These are phyloP conservation scores for Nematostella vectensis DNA, from an alignment of 92 coral and sea anemone genomes.

Conservation along the genomic window DNA sequence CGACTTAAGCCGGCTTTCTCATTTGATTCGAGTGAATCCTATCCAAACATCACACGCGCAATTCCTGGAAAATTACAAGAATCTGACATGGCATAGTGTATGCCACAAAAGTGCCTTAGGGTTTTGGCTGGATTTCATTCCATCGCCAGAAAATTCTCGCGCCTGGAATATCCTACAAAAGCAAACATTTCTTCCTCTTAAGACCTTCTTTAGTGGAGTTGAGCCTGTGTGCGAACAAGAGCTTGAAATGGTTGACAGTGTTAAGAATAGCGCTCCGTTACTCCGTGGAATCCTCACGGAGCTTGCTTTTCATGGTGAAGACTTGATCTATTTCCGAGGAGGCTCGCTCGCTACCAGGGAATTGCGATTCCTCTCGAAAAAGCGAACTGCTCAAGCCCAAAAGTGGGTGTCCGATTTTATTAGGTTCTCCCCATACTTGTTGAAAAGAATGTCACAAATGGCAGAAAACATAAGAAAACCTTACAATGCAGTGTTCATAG, in stretches of 20 bases:
- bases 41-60: conserved; percentile 22
- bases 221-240: conserved; percentile 49
- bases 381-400: conserved; percentile 44
- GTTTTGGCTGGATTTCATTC: conserved; percentile 75
- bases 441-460: conserved; percentile 25
- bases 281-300: conserved; percentile 61
- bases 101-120: conserved; percentile 56
- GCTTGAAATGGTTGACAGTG: conserved; percentile 34
- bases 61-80: conserved; percentile 26
- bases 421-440: conserved; percentile 50
- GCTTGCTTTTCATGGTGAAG: conserved; percentile 34
- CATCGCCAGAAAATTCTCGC: conserved; percentile 36
- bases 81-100: conserved; percentile 45
- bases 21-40: conserved; percentile 22
- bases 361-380: conserved; percentile 60
- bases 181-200: conserved; percentile 37
- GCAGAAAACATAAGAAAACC: conserved; percentile 39
- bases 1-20: conserved; percentile 34
- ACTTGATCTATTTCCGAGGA: conserved; percentile 55
- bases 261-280: conserved; percentile 30
- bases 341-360: conserved; percentile 56
- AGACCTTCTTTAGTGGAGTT: conserved; percentile 10
- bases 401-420: conserved; percentile 45
- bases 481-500: conserved; percentile 52
- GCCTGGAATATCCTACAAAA: conserved; percentile 69